Conservation (phyloP, 1,140 invertebrate genomes). For the Anastrepha obliqua region DNA sequence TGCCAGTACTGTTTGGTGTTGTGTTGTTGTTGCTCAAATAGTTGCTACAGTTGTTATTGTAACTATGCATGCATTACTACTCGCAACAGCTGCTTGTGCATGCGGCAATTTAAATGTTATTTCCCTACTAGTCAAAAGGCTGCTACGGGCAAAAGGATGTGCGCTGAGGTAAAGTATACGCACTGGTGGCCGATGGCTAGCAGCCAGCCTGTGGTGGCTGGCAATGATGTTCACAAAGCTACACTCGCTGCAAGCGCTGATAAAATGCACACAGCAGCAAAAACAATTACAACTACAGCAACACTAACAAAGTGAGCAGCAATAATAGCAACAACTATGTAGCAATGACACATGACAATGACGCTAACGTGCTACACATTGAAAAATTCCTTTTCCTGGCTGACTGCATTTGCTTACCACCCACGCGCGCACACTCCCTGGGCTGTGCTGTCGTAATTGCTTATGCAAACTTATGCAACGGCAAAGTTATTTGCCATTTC, state of each 20-base stretch:
- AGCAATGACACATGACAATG: constrained; percentile 2
- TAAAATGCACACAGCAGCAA: neutral
- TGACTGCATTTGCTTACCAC: neutral
- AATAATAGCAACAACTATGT: no score
- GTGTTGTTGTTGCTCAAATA: neutral
- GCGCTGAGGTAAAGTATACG: constrained; percentile 29
- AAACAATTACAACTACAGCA: neutral
- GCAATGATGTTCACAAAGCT: neutral
- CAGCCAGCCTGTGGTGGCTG: neutral
- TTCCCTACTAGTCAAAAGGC: neutral
- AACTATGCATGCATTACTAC: neutral
- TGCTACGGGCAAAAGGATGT: neutral
- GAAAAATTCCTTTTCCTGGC: constrained; percentile 26
- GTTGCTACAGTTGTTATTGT: constrained; percentile 6
- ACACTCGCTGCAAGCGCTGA: neutral
- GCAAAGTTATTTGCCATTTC: constrained; percentile 34
- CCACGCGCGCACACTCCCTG: neutral
- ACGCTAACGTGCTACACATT: constrained; percentile 34
- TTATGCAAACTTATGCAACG: neutral
- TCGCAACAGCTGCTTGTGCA: neutral
- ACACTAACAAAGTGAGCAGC: neutral
- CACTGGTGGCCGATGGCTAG: neutral
- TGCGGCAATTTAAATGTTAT: neutral
- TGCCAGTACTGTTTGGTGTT: no score
- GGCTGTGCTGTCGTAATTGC: neutral